Percentiles rank a stretch among this genome's conserved stretches.
phyloP scores from a whole-genome alignment of 2,888 invertebrate genomes.

The Physocephala rufipes region DNA sequence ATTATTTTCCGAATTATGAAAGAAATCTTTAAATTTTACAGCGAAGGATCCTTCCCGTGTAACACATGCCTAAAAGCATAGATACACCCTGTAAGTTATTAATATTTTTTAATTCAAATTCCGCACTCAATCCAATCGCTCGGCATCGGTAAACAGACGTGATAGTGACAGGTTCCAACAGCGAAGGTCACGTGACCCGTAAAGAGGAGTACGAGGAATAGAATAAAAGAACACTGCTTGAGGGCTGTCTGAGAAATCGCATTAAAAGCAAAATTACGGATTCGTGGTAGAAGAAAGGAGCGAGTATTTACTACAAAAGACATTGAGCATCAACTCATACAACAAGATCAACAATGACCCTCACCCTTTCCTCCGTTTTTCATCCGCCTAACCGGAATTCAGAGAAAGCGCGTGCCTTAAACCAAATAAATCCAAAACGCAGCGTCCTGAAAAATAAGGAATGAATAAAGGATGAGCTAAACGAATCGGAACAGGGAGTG shows the following conservation, averaged over 20 bases:
- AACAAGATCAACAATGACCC: background rate
- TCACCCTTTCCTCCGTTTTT: no score
- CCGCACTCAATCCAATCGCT: constrained; percentile 6
- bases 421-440: background rate
- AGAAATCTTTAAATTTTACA: no score
- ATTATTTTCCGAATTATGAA: no score
- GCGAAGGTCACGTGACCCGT: constrained; percentile 26
- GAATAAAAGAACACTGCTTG: no score
- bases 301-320: no score
- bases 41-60: no score
- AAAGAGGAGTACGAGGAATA: no score
- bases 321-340: constrained; percentile 16
- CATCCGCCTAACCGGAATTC: background rate
- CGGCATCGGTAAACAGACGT: constrained; percentile 16
- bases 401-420: background rate
- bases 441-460: background rate
- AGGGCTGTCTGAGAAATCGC: no score
- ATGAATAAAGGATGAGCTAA: background rate
- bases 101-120: constrained; percentile 19
- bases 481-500: background rate
- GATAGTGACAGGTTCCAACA: constrained; percentile 34
- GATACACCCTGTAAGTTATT: background rate
- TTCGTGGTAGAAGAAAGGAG: background rate
- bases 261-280: background rate
- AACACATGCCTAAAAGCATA: background rate